These are phyloP conservation scores for Colletes collaris DNA, from an alignment of 2,888 invertebrate species.

Conservation along the genomic window DNA sequence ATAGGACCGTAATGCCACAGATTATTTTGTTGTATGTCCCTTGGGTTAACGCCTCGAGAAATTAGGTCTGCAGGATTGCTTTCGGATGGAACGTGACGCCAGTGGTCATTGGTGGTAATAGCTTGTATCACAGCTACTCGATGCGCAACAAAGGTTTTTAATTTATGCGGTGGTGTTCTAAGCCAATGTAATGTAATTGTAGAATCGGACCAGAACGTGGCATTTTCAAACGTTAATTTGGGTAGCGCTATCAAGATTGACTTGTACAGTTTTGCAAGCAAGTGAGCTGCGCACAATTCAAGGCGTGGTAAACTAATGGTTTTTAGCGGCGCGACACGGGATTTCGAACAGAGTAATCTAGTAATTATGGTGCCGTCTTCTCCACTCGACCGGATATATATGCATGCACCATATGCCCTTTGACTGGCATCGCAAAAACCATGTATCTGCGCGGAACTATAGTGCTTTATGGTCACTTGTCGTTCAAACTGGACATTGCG, in stretches of 20 bases:
- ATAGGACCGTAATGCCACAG: neutral
- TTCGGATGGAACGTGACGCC: neutral
- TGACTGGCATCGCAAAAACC: conserved; percentile 1
- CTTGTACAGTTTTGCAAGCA: neutral
- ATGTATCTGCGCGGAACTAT: no score
- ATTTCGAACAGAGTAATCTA: conserved; percentile 1
- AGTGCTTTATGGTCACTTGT: no score
- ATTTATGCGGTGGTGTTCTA: neutral
- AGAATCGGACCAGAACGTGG: conserved; percentile 1
- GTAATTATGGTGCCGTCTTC: neutral
- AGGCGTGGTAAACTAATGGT: neutral
- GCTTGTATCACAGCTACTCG: neutral
- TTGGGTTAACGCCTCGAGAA: neutral
- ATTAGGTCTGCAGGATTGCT: conserved; percentile 21
- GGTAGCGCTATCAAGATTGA: no score
- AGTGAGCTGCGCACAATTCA: neutral
- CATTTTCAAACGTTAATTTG: neutral
- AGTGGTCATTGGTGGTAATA: neutral
- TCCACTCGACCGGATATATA: neutral
- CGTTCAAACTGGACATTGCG: no score
- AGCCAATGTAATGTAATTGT: conserved; percentile 2
- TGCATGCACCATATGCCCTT: conserved; percentile 7
- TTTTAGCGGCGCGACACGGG: conserved; percentile 1
- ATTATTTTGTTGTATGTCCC: neutral
- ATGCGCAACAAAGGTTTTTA: conserved; percentile 19